Percentiles rank a stretch among this genome's conserved stretches.
Conservation (phyloP, 2,888 invertebrate species). For the Pachymerium ferrugineum region DNA sequence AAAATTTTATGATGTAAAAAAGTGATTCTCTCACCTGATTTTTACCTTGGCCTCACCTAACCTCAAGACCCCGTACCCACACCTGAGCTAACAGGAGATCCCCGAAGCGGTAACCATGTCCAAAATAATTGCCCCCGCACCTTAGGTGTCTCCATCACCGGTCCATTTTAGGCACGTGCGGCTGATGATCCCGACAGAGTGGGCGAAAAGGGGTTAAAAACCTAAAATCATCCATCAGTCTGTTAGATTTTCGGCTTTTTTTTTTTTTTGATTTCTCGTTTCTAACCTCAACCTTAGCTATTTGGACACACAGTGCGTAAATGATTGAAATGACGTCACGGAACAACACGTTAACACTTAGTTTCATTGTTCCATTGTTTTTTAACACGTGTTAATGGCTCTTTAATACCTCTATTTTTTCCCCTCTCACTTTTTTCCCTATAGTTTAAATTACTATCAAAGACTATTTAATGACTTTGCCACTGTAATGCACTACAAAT, state of each 20-base stretch:
- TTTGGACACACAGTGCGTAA: no score
- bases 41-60: constrained; percentile 23
- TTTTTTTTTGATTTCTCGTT: background rate
- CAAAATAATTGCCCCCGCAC: constrained; percentile 14
- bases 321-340: background rate
- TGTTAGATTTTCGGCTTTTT: background rate
- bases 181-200: constrained; percentile 19
- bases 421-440: no score
- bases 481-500: constrained; percentile 10
- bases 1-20: no score
- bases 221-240: background rate
- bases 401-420: background rate
- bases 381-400: no score
- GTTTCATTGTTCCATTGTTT: background rate
- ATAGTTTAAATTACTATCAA: constrained; percentile 3
- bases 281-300: no score
- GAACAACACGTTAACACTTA: background rate
- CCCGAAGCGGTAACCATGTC: background rate
- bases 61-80: constrained; percentile 11
- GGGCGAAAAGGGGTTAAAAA: constrained; percentile 21
- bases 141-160: background rate
- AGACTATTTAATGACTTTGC: background rate
- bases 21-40: no score
- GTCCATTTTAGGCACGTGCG: constrained; percentile 22
- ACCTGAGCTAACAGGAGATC: background rate